phyloP scores from a whole-genome alignment of 1,140 invertebrate genomes.

The Anastatus disparis region DNA sequence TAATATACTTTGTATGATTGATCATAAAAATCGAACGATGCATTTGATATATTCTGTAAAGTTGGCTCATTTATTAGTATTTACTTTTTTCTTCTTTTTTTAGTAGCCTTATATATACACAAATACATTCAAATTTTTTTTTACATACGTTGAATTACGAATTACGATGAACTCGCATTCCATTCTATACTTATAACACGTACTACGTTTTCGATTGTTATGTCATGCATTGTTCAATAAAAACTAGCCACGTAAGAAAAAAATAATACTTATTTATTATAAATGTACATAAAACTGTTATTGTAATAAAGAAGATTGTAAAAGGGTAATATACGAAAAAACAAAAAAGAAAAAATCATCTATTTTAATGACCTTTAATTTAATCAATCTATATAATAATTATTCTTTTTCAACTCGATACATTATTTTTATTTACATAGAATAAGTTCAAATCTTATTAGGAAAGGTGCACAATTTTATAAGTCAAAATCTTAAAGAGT shows the following conservation, averaged over 20 bases:
- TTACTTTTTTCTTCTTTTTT: conserved; percentile 41
- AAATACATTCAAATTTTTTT: conserved; percentile 40
- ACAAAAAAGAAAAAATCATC: background rate
- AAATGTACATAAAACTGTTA: conserved; percentile 64
- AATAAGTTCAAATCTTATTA: no score
- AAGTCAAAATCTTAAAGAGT: no score
- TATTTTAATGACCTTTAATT: no score
- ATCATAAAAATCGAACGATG: conserved; percentile 19
- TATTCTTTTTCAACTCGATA: no score
- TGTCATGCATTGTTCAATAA: conserved; percentile 56
- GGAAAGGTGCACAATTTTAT: no score
- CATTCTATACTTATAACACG: conserved; percentile 33
- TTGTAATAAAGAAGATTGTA: conserved; percentile 61
- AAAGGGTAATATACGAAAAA: conserved; percentile 36
- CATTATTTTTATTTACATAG: no score
- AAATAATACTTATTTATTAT: conserved; percentile 63
- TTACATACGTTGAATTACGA: conserved; percentile 20
- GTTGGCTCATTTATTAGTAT: background rate
- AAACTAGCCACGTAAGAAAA: conserved; percentile 51
- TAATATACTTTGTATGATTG: conserved; percentile 30
- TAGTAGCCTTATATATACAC: conserved; percentile 38
- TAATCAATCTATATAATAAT: no score
- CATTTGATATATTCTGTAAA: conserved; percentile 30
- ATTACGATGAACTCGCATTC: conserved; percentile 35
- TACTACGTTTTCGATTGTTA: conserved; percentile 50